Conservation (phyloP, 1,140 invertebrate species). For the Calliopsis andreniformis region DNA sequence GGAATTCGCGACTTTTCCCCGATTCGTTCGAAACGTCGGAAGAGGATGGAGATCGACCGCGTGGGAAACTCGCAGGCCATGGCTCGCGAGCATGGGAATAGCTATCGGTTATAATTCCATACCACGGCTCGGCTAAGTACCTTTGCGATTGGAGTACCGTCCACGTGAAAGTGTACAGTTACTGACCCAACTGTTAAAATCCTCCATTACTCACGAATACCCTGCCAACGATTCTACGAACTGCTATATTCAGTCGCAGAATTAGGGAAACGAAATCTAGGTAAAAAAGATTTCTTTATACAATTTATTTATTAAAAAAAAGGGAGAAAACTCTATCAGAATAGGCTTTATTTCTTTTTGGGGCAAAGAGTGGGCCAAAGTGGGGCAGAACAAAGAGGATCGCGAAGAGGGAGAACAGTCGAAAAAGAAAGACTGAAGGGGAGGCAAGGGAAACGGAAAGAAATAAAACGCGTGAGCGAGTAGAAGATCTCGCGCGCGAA, state of each 20-base stretch:
- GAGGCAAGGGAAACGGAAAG: background rate
- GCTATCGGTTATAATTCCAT: slow-evolving; percentile 72
- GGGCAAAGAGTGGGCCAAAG: too few relatives aligned
- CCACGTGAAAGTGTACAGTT: slow-evolving; percentile 70
- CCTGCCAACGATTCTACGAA: too few relatives aligned
- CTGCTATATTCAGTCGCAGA: too few relatives aligned
- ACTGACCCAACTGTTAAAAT: slow-evolving; percentile 45
- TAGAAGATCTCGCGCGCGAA: slow-evolving; percentile 11
- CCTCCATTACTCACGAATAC: background rate
- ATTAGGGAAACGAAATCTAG: too few relatives aligned
- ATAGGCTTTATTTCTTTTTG: too few relatives aligned
- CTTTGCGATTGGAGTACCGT: slow-evolving; percentile 69
- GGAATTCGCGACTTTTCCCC: too few relatives aligned
- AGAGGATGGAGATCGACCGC: slow-evolving; percentile 26
- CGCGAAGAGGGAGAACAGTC: background rate
- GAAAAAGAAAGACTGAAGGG: background rate
- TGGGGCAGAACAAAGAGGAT: background rate
- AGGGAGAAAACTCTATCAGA: too few relatives aligned
- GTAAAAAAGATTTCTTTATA: too few relatives aligned
- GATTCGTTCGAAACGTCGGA: slow-evolving; percentile 23
- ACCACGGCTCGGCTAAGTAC: slow-evolving; percentile 69
- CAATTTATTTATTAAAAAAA: too few relatives aligned
- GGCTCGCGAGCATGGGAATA: slow-evolving; percentile 64
- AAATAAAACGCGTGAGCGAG: background rate
- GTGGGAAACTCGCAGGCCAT: slow-evolving; percentile 50